phyloP scores from a whole-genome alignment of 1,140 invertebrate genomes.

The Ptiloglossa arizonensis region DNA sequence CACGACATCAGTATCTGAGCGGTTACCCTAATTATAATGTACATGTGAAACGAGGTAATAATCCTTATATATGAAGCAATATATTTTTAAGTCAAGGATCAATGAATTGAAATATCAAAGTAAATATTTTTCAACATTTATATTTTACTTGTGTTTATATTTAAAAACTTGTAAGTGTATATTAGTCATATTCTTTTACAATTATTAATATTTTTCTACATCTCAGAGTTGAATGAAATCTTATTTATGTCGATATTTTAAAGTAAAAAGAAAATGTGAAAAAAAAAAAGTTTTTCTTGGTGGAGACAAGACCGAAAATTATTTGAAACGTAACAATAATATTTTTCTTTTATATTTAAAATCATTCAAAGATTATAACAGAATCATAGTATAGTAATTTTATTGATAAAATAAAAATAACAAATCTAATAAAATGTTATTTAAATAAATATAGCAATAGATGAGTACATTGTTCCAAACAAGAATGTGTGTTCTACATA shows the following conservation, averaged over 20 bases:
- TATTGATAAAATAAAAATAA: conserved; percentile 20
- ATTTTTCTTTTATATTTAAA: neutral
- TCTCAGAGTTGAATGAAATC: neutral
- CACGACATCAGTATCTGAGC: conserved; percentile 80
- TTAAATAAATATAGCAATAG: conserved; percentile 65
- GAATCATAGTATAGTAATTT: neutral
- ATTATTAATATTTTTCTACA: conserved; percentile 30
- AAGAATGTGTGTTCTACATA: conserved; percentile 63
- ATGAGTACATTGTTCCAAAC: conserved; percentile 63
- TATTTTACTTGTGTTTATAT: conserved; percentile 22
- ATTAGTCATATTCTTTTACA: conserved; percentile 8
- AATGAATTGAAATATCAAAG: conserved; percentile 56
- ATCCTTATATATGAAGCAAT: conserved; percentile 69
- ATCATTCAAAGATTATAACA: neutral
- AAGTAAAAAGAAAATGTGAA: neutral
- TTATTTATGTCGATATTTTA: neutral
- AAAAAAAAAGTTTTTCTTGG: conserved; percentile 14
- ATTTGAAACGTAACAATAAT: neutral
- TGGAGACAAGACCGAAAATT: neutral
- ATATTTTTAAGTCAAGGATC: conserved; percentile 29
- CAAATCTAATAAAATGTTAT: conserved; percentile 39
- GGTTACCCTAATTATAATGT: conserved; percentile 81
- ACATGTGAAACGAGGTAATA: conserved; percentile 80
- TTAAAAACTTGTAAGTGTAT: neutral
- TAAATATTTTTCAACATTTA: conserved; percentile 39